Percentiles rank a stretch among this genome's conserved stretches.
Evolutionary conservation across 2,113 vertebrate genomes (phyloP).

Genomic region (Ciconia stormi): DNA sequence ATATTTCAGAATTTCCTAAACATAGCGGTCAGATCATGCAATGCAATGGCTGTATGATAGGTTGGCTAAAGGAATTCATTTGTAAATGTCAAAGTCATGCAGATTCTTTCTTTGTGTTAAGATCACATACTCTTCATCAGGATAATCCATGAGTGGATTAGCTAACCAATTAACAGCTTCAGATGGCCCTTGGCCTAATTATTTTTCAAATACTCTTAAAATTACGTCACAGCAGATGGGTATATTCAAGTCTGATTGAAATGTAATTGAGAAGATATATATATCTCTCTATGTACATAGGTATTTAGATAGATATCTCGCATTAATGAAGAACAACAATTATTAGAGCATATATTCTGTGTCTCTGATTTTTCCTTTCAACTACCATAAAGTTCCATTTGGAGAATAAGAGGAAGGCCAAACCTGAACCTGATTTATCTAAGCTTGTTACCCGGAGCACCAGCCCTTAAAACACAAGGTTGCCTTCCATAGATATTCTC

Average conservation of each 20-base stretch:
- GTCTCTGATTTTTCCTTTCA: neutral
- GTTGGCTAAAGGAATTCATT: neutral
- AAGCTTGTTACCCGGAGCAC: neutral
- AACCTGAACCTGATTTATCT: neutral
- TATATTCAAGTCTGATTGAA: neutral
- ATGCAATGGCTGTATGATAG: neutral
- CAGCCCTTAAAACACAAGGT: neutral
- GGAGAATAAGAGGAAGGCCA: neutral
- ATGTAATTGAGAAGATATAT: neutral
- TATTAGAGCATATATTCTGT: neutral
- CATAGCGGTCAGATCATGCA: neutral
- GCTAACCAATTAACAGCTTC: slow-evolving; percentile 16
- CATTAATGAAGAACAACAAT: neutral
- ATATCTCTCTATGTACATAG: neutral
- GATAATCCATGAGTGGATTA: slow-evolving; percentile 36
- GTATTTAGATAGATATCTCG: neutral
- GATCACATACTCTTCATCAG: neutral
- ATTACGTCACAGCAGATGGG: slow-evolving; percentile 1
- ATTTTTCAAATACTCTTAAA: slow-evolving; percentile 24
- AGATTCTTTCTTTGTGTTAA: neutral
- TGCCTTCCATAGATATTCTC: neutral
- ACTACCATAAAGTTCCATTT: neutral
- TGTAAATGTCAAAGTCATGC: neutral
- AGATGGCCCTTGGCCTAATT: slow-evolving; percentile 8
- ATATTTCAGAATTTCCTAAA: neutral